Evolutionary conservation across 2,888 invertebrate species (phyloP).

Genomic region (Agapostemon virescens): DNA sequence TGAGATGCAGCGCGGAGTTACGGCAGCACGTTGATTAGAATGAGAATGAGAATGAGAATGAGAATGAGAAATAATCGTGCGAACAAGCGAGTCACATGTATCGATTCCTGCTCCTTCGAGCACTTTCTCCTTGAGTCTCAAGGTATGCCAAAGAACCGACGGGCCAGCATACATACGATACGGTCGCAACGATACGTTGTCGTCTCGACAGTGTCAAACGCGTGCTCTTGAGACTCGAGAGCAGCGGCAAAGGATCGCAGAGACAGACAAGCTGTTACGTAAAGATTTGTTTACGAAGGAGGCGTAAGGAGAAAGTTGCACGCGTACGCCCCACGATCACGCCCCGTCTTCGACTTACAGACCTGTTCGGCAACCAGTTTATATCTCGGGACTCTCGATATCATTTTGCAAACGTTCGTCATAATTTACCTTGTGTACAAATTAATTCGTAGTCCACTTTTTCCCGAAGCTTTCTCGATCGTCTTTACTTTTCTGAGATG

Average conservation of each 20-base stretch:
- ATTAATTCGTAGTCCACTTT: too few species aligned
- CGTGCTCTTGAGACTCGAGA: constrained; percentile 24
- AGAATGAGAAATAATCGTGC: not conserved
- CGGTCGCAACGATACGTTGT: not conserved
- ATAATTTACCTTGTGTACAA: too few species aligned
- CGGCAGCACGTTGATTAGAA: not conserved
- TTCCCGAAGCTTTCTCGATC: too few species aligned
- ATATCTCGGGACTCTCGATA: too few species aligned
- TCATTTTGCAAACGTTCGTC: too few species aligned
- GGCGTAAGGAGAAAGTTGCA: constrained; percentile 5
- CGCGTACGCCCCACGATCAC: not conserved
- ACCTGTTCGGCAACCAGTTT: not conserved
- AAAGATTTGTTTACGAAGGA: constrained; percentile 23
- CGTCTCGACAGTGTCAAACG: constrained; percentile 28
- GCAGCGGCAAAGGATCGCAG: not conserved
- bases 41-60: too few species aligned
- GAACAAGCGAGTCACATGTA: not conserved
- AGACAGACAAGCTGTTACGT: constrained; percentile 35
- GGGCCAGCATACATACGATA: not conserved
- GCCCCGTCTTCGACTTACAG: not conserved
- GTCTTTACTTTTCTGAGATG: too few species aligned
- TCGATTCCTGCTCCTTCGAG: constrained; percentile 9
- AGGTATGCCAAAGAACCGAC: constrained; percentile 1
- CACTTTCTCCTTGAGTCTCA: constrained; percentile 28
- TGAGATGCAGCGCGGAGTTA: too few species aligned